Evolutionary conservation across 2,888 invertebrate genomes (phyloP), one percentile per base, ranked within the genome.

Genomic region (Pseudoips prasinana): DNA sequence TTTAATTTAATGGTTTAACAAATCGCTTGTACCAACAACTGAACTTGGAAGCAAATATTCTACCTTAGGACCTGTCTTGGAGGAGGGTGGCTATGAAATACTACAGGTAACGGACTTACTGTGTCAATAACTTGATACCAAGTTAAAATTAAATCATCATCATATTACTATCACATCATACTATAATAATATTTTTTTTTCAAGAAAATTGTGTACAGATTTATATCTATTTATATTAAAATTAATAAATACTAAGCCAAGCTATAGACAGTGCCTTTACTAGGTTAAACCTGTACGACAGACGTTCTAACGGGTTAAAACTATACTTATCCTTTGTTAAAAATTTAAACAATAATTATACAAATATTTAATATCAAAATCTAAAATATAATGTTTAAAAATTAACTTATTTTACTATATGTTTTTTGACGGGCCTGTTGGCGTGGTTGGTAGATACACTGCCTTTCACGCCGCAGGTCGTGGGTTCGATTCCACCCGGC

Each of bases 41-140:
- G 39, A 58, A 52, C 47, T 58, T 59, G 22, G 28, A 24, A n/a
- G 38, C 44, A 63, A 54, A 54, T 49, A 55, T 46, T 38, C 70
- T 61, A 64, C 73, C 65, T 73, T 76, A 71, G 67, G 60, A 65
- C 49, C 34, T 57, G 66, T 64, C 58, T 73, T 44, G 47, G 20
- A 7, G 38, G 64, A 46, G 54, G 46, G 62, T 61, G 58, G 7
- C 62, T 37, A 55, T 36, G n/a, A 7, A n/a, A 2, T 2, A 20
- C 4, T n/a, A 20, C n/a, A 20, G n/a, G 14, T 14, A 14, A 14
- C 14, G 5, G 14, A 14, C 14, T 18, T 18, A 5, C 6, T 18
- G 18, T 6, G 6, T 5, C 18, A 18, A 20, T n/a, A 20, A 5
- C 20, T 7, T n/a, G n/a, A 20, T 5, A 20, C 7, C 7, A n/a